These are phyloP conservation scores for Trachymyrmex septentrionalis DNA, from an alignment of 1,140 invertebrate species.

Conservation along the genomic window DNA sequence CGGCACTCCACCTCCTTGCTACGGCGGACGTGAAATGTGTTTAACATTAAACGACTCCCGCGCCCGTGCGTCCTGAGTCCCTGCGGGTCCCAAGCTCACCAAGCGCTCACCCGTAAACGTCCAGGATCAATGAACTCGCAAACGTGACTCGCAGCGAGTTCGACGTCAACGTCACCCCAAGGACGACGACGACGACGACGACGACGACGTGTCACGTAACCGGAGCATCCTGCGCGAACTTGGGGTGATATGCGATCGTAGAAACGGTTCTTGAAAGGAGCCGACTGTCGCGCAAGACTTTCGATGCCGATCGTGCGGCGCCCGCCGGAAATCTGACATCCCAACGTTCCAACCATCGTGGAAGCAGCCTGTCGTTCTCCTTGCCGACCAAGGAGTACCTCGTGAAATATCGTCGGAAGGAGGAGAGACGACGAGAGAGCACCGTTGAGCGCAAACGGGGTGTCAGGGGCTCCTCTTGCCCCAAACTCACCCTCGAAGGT, in stretches of 20 bases:
- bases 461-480: slow-evolving; percentile 65
- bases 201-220: not conserved
- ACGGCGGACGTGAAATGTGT: slow-evolving; percentile 54
- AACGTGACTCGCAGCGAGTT: slow-evolving; percentile 39
- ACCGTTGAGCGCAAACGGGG: slow-evolving; percentile 45
- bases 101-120: slow-evolving; percentile 33
- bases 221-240: not conserved
- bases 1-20: slow-evolving; percentile 26
- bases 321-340: slow-evolving; percentile 76
- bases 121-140: slow-evolving; percentile 50
- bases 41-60: slow-evolving; percentile 16
- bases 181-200: slow-evolving; percentile 19
- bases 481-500: slow-evolving; percentile 74
- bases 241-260: slow-evolving; percentile 41
- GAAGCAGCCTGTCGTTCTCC: slow-evolving; percentile 71
- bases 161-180: slow-evolving; percentile 1
- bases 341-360: slow-evolving; percentile 64
- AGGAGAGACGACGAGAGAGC: slow-evolving; percentile 55
- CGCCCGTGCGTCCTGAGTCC: slow-evolving; percentile 30
- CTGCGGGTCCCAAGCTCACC: not conserved
- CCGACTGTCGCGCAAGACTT: slow-evolving; percentile 22
- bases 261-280: slow-evolving; percentile 5
- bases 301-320: slow-evolving; percentile 44
- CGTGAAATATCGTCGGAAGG: slow-evolving; percentile 71
- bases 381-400: slow-evolving; percentile 67